Percentiles rank a stretch among this genome's conserved stretches.
phyloP scores from a whole-genome alignment of 2,888 invertebrate species.

The Pandemis corylana region DNA sequence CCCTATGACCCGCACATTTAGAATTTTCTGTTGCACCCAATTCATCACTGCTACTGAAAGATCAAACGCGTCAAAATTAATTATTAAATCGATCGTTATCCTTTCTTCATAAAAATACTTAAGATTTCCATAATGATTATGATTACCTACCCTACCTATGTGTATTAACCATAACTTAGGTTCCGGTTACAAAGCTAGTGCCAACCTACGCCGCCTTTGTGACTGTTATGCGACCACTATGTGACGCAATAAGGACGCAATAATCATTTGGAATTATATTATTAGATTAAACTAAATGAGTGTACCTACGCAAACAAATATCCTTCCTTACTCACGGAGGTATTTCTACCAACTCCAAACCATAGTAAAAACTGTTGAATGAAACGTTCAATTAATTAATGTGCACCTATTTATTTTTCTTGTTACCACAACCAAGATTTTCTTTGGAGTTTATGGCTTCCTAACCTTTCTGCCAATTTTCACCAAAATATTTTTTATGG shows the following conservation, averaged over 20 bases:
- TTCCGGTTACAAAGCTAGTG: constrained; percentile 8
- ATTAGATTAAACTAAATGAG: constrained; percentile 10
- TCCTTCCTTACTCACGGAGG: constrained; percentile 23
- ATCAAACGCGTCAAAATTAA: not conserved
- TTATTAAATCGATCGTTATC: not conserved
- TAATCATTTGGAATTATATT: constrained; percentile 27
- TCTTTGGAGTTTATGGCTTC: too few relatives aligned
- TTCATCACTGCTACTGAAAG: too few relatives aligned
- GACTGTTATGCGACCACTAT: constrained; percentile 11
- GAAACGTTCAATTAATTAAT: constrained; percentile 3
- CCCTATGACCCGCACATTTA: too few relatives aligned
- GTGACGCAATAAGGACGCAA: constrained; percentile 39
- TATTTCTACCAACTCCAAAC: constrained; percentile 30
- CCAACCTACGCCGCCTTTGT: constrained; percentile 24
- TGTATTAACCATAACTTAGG: constrained; percentile 7
- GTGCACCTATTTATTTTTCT: not conserved
- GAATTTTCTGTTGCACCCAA: too few relatives aligned
- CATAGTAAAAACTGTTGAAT: constrained; percentile 15
- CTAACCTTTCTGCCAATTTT: too few relatives aligned
- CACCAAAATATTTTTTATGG: too few relatives aligned
- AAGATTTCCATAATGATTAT: constrained; percentile 3
- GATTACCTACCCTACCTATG: not conserved
- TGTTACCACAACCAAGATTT: too few relatives aligned
- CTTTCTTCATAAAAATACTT: not conserved
- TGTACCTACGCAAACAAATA: constrained; percentile 20